These are phyloP conservation scores for Atta colombica DNA, from an alignment of 1,140 invertebrate species.

Conservation along the genomic window DNA sequence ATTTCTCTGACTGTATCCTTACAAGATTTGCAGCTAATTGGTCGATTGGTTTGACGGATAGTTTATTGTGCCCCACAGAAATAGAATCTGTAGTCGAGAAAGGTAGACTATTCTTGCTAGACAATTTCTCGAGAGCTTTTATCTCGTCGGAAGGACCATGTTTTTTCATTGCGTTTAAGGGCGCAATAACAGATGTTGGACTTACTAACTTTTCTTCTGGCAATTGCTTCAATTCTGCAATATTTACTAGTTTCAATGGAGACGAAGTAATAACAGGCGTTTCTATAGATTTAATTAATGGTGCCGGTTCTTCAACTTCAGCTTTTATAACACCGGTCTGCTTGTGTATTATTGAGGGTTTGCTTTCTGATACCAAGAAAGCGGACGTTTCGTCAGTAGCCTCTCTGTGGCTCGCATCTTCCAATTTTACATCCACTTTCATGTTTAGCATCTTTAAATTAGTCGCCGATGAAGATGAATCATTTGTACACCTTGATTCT, in stretches of 20 bases:
- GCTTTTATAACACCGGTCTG: constrained; percentile 54
- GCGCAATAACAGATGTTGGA: constrained; percentile 40
- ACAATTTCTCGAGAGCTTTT: constrained; percentile 73
- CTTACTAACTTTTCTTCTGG: constrained; percentile 70
- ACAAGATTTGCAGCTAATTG: constrained; percentile 83
- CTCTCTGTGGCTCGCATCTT: constrained; percentile 37
- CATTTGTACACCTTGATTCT: constrained; percentile 49
- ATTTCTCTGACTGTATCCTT: constrained; percentile 82
- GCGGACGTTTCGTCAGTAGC: constrained; percentile 24
- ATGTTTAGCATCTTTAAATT: constrained; percentile 48
- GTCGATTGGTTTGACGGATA: constrained; percentile 83
- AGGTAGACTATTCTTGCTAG: constrained; percentile 69
- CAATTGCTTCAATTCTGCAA: constrained; percentile 74
- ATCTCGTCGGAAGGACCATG: constrained; percentile 58
- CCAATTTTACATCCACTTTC: constrained; percentile 41
- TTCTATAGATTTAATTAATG: constrained; percentile 79
- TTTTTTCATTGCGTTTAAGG: constrained; percentile 64
- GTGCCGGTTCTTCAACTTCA: constrained; percentile 61
- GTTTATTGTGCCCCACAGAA: constrained; percentile 74
- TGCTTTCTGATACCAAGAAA: constrained; percentile 32
- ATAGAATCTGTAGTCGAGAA: constrained; percentile 66
- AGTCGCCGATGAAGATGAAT: not conserved
- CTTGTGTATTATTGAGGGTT: constrained; percentile 58
- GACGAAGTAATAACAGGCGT: constrained; percentile 82
- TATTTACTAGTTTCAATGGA: constrained; percentile 79